Evolutionary conservation across 2,888 invertebrate genomes (phyloP), one percentile per base, ranked within the genome.

Genomic region (Apoderus coryli): DNA sequence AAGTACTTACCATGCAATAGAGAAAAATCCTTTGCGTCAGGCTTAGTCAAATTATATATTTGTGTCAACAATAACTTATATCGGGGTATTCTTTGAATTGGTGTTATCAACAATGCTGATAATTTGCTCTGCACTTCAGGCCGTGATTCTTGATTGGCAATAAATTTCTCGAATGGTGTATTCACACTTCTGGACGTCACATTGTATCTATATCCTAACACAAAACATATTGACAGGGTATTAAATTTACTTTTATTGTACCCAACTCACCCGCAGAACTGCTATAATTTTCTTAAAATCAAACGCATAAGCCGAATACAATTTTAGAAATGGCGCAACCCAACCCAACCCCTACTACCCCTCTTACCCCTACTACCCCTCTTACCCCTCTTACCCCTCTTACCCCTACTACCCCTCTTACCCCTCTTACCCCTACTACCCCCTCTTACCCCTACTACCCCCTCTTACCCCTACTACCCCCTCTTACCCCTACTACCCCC

Each of bases 261-360:
- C 10, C 4, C 7, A 25, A 22, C 5, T 29, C 29, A 74, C 74
- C 61, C 72, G 72, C 15, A 80, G 48, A 22, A 72, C 54, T 22
- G 63, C 56, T 27, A 77, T 52, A 1, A 72, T 67, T 35, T 67
- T 65, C 39, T 72, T 72, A 48, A 76, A 80, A 44, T 75, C 76
- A 36, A 73, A 77, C 1, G 80, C 80, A 52, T 81, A 81, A 1
- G 73, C 70, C 1, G 80, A 77, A 49, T 82, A 82, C 10, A 80
- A 52, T 53, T 81, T 82, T 30, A 82, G 71, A 50, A 74, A 81
- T 3, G 81, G 81, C 2, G 76, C 78, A 36, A 81, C 19, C 7
- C 19, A 7, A 7, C 19, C 19, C 7, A 6, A 7, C 7, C 19
- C 19, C 7, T n/a, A n/a, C n/a, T n/a, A n/a, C n/a, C n/a, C n/a